Evolutionary conservation across 2,113 vertebrate genomes (phyloP).

Genomic region (Craseonycteris thonglongyai): DNA sequence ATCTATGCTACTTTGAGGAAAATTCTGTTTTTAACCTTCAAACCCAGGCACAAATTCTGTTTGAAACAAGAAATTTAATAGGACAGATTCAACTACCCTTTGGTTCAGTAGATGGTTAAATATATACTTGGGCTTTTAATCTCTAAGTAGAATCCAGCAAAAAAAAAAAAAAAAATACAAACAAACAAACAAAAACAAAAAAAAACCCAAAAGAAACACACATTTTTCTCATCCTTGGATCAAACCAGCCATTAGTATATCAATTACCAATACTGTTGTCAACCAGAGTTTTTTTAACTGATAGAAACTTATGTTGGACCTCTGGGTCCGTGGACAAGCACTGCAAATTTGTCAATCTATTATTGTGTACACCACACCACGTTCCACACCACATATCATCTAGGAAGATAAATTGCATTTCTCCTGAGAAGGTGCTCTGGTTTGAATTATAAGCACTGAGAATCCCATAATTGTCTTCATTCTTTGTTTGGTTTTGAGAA

Average conservation of each 20-base stretch:
- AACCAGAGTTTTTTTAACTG: not conserved
- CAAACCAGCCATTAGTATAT: not conserved
- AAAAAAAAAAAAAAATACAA: no score
- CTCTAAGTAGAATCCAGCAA: not conserved
- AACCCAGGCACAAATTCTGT: not conserved
- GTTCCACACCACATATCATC: not conserved
- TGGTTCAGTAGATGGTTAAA: not conserved
- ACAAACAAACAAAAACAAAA: no score
- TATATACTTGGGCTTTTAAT: not conserved
- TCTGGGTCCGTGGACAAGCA: not conserved
- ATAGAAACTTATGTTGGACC: not conserved
- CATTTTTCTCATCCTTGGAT: not conserved
- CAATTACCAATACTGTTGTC: not conserved
- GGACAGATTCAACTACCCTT: not conserved
- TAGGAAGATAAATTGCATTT: not conserved
- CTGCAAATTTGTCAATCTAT: not conserved
- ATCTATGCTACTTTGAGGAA: not conserved
- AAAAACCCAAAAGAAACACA: no score
- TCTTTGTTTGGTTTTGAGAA: not conserved
- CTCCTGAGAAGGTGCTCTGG: not conserved
- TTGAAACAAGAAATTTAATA: not conserved
- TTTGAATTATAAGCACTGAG: not conserved
- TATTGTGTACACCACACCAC: not conserved
- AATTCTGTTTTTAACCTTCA: not conserved
- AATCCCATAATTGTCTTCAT: not conserved